phyloP scores from a whole-genome alignment of 2,113 vertebrate genomes.

The Atherinomorus stipes region DNA sequence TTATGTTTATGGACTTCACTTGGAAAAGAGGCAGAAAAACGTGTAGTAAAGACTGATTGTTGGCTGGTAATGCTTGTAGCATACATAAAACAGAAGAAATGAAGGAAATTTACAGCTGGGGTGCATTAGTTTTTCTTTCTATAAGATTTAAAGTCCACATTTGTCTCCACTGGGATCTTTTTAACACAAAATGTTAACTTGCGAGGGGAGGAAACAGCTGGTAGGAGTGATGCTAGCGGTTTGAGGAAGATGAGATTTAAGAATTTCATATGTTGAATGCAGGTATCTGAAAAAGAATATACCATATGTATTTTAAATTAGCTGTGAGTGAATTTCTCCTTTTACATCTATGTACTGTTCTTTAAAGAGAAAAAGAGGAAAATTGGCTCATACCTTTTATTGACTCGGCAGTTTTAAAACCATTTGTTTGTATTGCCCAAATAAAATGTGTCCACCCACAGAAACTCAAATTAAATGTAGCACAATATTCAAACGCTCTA shows the following conservation, averaged over 20 bases:
- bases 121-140: background rate
- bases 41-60: background rate
- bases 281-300: background rate
- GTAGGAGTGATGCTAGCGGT: background rate
- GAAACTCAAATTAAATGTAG: conserved; percentile 10
- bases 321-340: background rate
- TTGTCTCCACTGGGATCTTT: rapidly evolving
- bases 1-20: background rate
- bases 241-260: background rate
- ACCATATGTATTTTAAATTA: background rate
- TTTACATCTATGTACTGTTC: background rate
- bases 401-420: conserved; percentile 3
- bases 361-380: background rate
- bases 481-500: background rate
- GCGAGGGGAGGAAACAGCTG: no score
- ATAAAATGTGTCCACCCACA: background rate
- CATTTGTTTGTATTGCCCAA: background rate
- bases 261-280: background rate
- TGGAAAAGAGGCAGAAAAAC: background rate
- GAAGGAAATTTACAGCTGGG: background rate
- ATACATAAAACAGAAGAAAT: background rate
- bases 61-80: background rate
- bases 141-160: background rate
- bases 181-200: conserved; percentile 2
- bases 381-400: background rate